Evolutionary conservation across 2,797 vertebrate genomes (phyloP).

Genomic region (Myotis pilosus): DNA sequence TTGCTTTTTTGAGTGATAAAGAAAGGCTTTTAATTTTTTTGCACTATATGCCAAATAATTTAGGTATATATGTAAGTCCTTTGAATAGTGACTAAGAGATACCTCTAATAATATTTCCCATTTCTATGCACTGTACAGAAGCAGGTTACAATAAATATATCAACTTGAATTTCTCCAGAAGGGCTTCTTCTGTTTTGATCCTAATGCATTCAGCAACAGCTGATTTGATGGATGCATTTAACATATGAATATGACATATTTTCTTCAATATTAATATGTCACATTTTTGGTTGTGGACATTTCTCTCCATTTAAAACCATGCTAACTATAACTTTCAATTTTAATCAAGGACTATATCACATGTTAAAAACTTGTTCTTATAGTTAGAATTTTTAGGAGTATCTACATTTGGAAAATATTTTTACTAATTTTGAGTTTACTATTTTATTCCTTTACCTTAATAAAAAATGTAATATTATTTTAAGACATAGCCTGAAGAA

Average conservation of each 20-base stretch:
- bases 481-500: neutral
- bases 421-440: slow-evolving; percentile 22
- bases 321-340: neutral
- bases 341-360: neutral
- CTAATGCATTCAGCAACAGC: neutral
- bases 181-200: neutral
- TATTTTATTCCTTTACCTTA: neutral
- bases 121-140: neutral
- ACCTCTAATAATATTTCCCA: neutral
- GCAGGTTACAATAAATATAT: neutral
- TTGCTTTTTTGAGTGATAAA: neutral
- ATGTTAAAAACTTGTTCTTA: neutral
- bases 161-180: neutral
- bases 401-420: slow-evolving; percentile 8
- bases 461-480: neutral
- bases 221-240: neutral
- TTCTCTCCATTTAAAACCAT: neutral
- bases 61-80: neutral
- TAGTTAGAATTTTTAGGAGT: neutral
- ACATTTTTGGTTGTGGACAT: neutral
- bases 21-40: neutral
- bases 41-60: neutral
- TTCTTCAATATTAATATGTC: neutral
- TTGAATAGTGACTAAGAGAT: neutral
- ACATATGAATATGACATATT: neutral